These are phyloP conservation scores for Arbacia lixula DNA, from an alignment of 53 echinoderm and acorn worm species.

Conservation along the genomic window DNA sequence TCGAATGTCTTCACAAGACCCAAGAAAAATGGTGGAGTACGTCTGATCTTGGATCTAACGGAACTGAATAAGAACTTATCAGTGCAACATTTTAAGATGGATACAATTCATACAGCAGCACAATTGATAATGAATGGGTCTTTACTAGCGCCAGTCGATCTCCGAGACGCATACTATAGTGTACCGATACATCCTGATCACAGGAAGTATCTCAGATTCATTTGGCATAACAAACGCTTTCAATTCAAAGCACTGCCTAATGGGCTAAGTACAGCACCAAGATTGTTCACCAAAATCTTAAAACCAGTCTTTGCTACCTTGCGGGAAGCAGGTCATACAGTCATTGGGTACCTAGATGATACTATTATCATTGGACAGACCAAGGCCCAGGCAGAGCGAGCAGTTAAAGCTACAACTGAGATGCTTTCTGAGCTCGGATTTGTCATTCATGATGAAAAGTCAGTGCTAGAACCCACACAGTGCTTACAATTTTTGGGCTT, in stretches of 20 bases:
- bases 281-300: conserved; percentile 66
- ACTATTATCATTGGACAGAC: conserved; percentile 46
- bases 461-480: background rate
- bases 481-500: conserved; percentile 61
- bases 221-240: conserved; percentile 53
- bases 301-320: conserved; percentile 40
- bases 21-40: conserved; percentile 67
- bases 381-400: background rate
- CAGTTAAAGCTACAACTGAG: conserved; percentile 22
- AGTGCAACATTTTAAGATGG: no score
- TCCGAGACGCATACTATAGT: conserved; percentile 76
- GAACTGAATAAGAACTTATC: conserved; percentile 56
- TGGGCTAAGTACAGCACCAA: conserved; percentile 65
- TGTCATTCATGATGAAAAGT: conserved; percentile 55
- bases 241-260: conserved; percentile 60
- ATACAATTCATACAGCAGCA: conserved; percentile 60
- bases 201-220: conserved; percentile 64
- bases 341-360: conserved; percentile 54
- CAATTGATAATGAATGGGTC: conserved; percentile 16
- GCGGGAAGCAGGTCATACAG: conserved; percentile 27
- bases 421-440: conserved; percentile 48
- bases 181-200: conserved; percentile 54
- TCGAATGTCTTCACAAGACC: conserved; percentile 70
- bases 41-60: conserved; percentile 55
- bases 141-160: conserved; percentile 67